Conservation (phyloP, 2,888 invertebrate species). For the Stenurella melanura region DNA sequence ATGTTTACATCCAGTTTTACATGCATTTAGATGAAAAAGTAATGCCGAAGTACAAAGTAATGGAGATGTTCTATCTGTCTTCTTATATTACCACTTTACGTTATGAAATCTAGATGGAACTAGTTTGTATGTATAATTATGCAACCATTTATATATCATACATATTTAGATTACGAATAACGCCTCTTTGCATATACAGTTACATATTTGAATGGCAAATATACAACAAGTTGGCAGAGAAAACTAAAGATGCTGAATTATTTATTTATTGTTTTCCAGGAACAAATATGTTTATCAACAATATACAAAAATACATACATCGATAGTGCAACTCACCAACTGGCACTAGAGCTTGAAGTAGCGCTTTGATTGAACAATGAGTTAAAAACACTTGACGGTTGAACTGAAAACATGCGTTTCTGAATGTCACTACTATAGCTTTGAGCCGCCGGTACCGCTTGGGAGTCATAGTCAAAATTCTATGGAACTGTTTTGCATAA, state of each 20-base stretch:
- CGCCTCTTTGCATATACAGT: slow-evolving; percentile 21
- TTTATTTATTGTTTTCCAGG: not conserved
- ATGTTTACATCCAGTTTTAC: no score
- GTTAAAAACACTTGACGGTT: not conserved
- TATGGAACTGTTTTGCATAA: not conserved
- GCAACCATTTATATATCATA: slow-evolving; percentile 14
- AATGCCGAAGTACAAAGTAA: no score
- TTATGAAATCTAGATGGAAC: not conserved
- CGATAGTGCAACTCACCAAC: not conserved
- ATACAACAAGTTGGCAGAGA: not conserved
- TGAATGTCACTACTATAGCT: not conserved
- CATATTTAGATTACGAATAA: slow-evolving; percentile 25
- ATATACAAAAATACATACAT: not conserved
- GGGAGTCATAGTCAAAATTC: not conserved
- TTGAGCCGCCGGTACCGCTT: not conserved
- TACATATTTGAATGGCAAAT: slow-evolving; percentile 18
- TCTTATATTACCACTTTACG: not conserved
- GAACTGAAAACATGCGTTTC: not conserved
- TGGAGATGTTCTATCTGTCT: not conserved
- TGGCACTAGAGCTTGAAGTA: not conserved
- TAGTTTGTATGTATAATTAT: slow-evolving; percentile 2
- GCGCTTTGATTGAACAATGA: not conserved
- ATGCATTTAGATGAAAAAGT: no score
- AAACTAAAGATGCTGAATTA: not conserved
- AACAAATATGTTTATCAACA: not conserved